Evolutionary conservation across 2,113 vertebrate species (phyloP).

Genomic region (Phycodurus eques): DNA sequence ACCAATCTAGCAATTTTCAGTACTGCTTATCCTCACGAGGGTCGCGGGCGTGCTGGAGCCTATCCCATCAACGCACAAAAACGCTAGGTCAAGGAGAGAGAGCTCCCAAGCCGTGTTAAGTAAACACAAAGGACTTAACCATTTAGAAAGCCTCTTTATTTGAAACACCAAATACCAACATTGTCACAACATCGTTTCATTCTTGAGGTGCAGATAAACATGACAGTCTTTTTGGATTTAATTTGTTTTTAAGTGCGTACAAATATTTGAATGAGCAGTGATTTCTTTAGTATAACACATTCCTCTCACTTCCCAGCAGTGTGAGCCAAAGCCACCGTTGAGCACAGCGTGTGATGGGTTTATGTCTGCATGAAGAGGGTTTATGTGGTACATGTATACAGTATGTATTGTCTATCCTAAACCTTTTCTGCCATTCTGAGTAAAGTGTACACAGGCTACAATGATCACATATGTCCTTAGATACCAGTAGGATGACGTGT

Average conservation of each 20-base stretch:
- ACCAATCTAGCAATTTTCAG: too few species aligned
- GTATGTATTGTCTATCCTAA: not conserved
- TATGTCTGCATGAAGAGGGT: conserved; percentile 1
- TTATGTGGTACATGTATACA: not conserved
- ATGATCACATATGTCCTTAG: not conserved
- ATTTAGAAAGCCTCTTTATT: conserved; percentile 75
- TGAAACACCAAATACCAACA: conserved; percentile 63
- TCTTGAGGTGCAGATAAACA: conserved; percentile 57
- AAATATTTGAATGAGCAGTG: conserved; percentile 37
- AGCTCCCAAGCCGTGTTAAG: not conserved
- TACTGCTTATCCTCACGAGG: too few species aligned
- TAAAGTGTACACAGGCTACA: conserved; percentile 6
- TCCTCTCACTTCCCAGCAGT: conserved; percentile 77
- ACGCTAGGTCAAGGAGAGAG: not conserved
- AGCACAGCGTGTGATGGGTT: conserved; percentile 51
- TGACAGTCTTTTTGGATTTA: conserved; percentile 30
- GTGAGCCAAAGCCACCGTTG: conserved; percentile 63
- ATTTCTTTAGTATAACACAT: conserved; percentile 42
- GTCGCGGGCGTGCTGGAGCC: too few species aligned
- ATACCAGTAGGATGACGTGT: conserved; percentile 5
- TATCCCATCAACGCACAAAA: not conserved
- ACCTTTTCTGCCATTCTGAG: not conserved
- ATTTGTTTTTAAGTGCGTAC: conserved; percentile 41
- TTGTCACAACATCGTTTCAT: conserved; percentile 62
- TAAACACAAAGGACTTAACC: conserved; percentile 14